These are phyloP conservation scores for Exephanes ischioxanthus DNA, from an alignment of 2,888 invertebrate genomes.

Conservation along the genomic window DNA sequence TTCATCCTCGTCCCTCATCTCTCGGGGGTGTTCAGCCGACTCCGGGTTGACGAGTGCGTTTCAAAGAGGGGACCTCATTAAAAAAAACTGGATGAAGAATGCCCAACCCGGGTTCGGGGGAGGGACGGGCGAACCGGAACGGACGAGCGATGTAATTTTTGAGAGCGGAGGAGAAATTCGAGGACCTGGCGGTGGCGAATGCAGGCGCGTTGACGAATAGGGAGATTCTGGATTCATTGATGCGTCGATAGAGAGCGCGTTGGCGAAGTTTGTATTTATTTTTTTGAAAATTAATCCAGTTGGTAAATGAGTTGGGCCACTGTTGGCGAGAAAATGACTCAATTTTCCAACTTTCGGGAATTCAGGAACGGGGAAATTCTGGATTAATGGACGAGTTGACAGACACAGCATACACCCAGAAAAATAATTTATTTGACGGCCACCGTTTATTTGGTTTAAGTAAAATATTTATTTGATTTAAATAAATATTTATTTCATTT, in stretches of 20 bases:
- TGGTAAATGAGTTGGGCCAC: not conserved
- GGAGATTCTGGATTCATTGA: not conserved
- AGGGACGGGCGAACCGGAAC: slow-evolving; percentile 29
- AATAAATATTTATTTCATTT: no score
- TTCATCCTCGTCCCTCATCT: slow-evolving; percentile 43
- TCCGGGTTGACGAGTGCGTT: slow-evolving; percentile 76
- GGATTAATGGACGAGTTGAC: not conserved
- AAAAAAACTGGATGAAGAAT: slow-evolving; percentile 71
- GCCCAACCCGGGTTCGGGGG: slow-evolving; percentile 22
- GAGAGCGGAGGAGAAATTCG: not conserved
- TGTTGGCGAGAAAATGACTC: not conserved
- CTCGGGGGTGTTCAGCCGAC: slow-evolving; percentile 17
- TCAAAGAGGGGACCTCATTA: slow-evolving; percentile 80
- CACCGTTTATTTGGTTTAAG: no score
- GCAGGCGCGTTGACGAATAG: not conserved
- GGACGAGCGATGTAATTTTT: slow-evolving; percentile 57
- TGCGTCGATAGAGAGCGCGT: not conserved
- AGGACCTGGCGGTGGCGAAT: no score
- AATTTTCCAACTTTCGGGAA: not conserved
- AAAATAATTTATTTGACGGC: no score
- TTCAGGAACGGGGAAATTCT: not conserved
- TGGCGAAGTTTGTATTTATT: not conserved
- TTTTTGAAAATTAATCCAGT: not conserved
- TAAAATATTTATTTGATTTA: no score
- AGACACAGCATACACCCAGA: not conserved